Conservation (phyloP, 2,113 vertebrate species). For the Mustelus asterias region DNA sequence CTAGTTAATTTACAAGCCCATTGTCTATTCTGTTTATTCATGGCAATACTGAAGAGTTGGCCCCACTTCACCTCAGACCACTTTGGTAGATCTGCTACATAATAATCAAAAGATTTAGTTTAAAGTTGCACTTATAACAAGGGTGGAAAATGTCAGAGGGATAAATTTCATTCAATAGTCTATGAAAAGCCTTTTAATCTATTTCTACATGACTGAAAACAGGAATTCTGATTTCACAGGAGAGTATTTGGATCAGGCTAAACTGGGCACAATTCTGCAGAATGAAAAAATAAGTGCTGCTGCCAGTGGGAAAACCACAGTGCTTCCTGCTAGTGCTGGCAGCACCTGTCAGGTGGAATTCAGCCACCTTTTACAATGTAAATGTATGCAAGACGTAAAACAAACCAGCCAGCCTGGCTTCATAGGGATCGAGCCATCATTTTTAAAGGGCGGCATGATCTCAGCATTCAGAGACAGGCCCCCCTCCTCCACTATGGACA, state of each 20-base stretch:
- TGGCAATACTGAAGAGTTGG: background rate
- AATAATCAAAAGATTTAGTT: background rate
- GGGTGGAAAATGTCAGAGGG: background rate
- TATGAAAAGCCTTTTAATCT: background rate
- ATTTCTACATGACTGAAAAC: background rate
- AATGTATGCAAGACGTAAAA: no score
- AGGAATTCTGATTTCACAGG: background rate
- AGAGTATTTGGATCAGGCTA: background rate
- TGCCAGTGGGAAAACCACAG: no score
- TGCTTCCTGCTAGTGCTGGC: no score
- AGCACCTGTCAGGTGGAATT: no score
- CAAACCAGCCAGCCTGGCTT: no score
- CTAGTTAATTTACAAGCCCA: background rate
- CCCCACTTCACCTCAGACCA: background rate
- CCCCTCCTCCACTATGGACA: no score
- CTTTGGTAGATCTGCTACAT: background rate
- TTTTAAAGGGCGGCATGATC: no score
- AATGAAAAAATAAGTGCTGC: no score
- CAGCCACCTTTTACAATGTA: no score
- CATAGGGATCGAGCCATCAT: no score
- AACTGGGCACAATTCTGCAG: no score
- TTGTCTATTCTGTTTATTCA: background rate
- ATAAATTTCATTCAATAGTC: background rate
- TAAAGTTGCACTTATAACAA: background rate
- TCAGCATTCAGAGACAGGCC: no score